Evolutionary conservation across 2,797 vertebrate genomes (phyloP).

Genomic region (Etheostoma perlongum): DNA sequence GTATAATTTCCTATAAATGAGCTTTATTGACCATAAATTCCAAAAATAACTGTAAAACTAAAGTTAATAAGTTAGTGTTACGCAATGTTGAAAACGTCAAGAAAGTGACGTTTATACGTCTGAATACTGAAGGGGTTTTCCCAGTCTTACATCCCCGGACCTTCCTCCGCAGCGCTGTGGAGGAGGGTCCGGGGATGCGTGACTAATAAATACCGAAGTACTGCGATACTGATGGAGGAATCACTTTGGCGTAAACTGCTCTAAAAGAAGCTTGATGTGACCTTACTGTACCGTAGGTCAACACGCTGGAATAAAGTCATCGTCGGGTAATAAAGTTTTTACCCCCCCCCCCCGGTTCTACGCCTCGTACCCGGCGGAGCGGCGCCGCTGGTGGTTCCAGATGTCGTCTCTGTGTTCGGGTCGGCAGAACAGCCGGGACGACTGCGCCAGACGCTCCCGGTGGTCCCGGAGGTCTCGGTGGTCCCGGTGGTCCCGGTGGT

Average conservation of each 20-base stretch:
- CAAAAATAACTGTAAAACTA: too few species aligned
- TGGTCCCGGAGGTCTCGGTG: slow-evolving; percentile 18
- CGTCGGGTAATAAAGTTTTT: neutral
- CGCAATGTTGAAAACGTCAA: too few species aligned
- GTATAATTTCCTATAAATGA: too few species aligned
- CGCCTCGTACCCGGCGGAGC: slow-evolving; percentile 73
- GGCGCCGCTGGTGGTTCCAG: slow-evolving; percentile 79
- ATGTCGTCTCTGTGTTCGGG: slow-evolving; percentile 81
- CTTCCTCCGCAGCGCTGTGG: too few species aligned
- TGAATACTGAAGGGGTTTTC: too few species aligned
- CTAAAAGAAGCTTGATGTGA: neutral
- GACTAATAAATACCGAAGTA: too few species aligned
- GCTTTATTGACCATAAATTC: too few species aligned
- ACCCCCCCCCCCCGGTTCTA: slow-evolving; percentile 45
- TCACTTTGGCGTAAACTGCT: too few species aligned
- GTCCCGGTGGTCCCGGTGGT: slow-evolving; percentile 13
- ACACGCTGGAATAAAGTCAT: slow-evolving; percentile 27
- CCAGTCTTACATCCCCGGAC: too few species aligned
- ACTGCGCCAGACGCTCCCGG: slow-evolving; percentile 74
- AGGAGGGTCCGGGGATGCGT: too few species aligned
- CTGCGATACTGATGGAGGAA: neutral
- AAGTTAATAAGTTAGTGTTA: too few species aligned
- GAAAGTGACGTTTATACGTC: too few species aligned
- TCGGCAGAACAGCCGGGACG: slow-evolving; percentile 78
- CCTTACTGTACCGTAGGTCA: slow-evolving; percentile 31